Percentiles rank a stretch among this genome's conserved stretches.
Conservation (phyloP, 2,888 invertebrate species). For the Lepeophtheirus nordmannii region DNA sequence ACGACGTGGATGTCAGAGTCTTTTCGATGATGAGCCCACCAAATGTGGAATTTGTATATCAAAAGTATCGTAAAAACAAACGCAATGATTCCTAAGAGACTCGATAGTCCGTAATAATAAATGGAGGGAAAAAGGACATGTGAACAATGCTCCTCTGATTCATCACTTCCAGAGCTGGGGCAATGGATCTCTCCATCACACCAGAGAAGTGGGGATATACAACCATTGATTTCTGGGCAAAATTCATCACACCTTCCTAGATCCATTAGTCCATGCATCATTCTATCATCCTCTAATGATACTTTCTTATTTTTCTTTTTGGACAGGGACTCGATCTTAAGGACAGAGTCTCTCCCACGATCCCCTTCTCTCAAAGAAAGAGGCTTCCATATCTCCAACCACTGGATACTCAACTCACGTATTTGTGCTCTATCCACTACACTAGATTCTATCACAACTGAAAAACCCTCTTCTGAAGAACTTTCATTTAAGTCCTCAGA, state of each 20-base stretch:
- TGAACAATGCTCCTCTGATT: conserved; percentile 57
- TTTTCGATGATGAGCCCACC: neutral
- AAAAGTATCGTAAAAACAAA: neutral
- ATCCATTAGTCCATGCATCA: no score
- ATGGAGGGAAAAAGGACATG: conserved; percentile 50
- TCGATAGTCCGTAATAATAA: conserved; percentile 32
- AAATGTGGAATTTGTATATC: neutral
- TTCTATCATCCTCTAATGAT: neutral
- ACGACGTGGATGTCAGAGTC: neutral
- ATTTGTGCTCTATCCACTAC: neutral
- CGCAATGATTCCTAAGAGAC: neutral
- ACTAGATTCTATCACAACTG: neutral
- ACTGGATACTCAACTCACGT: neutral
- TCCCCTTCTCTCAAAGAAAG: neutral
- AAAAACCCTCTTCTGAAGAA: neutral
- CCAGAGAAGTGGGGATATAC: conserved; percentile 60
- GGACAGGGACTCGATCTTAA: neutral
- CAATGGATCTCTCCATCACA: conserved; percentile 64
- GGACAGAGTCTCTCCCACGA: neutral
- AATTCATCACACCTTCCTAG: neutral
- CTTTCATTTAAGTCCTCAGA: neutral
- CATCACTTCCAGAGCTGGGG: conserved; percentile 58
- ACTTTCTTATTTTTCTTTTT: neutral
- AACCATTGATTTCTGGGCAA: conserved; percentile 32
- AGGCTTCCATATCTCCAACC: neutral